phyloP scores from a whole-genome alignment of 2,113 vertebrate species.

The Holacanthus passer region DNA sequence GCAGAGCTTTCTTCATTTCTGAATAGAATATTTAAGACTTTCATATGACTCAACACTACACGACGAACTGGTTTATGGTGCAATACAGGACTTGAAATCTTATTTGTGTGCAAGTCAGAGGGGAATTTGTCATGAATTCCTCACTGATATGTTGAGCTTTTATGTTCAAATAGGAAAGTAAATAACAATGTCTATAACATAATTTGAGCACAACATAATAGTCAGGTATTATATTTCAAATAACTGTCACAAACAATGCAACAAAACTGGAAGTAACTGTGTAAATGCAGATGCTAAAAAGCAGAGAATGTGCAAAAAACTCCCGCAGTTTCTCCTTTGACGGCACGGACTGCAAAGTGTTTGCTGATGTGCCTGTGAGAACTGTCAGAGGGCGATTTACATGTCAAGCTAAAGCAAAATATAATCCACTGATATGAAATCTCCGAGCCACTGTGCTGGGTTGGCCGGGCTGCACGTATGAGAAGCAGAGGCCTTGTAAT shows the following conservation, averaged over 20 bases:
- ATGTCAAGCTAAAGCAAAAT: slow-evolving; percentile 54
- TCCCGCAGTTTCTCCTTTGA: neutral
- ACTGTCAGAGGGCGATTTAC: slow-evolving; percentile 53
- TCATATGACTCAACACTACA: slow-evolving; percentile 10
- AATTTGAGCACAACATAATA: neutral
- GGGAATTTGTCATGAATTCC: neutral
- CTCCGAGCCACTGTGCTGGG: slow-evolving; percentile 42
- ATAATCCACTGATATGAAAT: slow-evolving; percentile 63
- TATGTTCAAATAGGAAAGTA: neutral
- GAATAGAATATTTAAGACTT: slow-evolving; percentile 22
- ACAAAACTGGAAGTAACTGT: neutral
- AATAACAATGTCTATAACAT: neutral
- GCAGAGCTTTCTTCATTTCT: neutral
- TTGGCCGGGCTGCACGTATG: slow-evolving; percentile 20
- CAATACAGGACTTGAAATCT: neutral
- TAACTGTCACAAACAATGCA: neutral
- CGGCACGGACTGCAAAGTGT: neutral
- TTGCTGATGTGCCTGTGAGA: slow-evolving; percentile 50
- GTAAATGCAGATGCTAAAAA: neutral
- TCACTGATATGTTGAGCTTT: slow-evolving; percentile 6
- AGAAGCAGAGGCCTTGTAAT: slow-evolving; percentile 61
- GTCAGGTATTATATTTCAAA: too few relatives aligned
- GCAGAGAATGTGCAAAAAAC: neutral
- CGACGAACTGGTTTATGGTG: slow-evolving; percentile 1
- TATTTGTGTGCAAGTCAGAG: neutral